Evolutionary conservation across 2,113 vertebrate genomes (phyloP).

Genomic region (Urocolius indicus): DNA sequence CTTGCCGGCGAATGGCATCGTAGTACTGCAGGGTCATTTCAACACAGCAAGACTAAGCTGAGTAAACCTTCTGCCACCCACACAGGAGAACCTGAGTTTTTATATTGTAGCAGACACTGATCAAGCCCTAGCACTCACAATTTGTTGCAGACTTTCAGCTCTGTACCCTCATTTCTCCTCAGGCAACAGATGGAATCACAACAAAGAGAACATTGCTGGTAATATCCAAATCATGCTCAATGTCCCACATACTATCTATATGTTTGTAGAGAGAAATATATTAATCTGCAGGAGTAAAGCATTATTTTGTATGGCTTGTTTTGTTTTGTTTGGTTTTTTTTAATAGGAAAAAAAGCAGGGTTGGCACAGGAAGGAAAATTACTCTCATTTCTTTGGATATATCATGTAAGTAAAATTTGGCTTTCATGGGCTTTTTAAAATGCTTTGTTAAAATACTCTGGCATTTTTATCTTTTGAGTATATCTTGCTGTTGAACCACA

Average conservation of each 20-base stretch:
- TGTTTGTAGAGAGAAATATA: background rate
- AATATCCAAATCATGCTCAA: background rate
- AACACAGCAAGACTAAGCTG: background rate
- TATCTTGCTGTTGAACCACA: background rate
- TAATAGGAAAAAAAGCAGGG: background rate
- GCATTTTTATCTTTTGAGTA: background rate
- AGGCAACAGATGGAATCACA: background rate
- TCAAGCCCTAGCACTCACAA: background rate
- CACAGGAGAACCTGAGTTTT: background rate
- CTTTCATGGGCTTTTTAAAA: background rate
- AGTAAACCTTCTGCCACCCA: background rate
- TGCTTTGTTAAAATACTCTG: background rate
- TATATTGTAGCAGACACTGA: background rate
- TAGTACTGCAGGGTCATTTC: background rate
- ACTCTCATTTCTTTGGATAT: background rate
- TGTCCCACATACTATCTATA: background rate
- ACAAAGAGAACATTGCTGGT: background rate
- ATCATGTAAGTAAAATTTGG: background rate
- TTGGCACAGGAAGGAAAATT: background rate
- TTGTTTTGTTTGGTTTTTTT: background rate
- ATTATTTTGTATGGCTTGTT: background rate
- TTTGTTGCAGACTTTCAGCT: background rate
- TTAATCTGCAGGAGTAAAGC: background rate
- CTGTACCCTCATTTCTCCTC: background rate
- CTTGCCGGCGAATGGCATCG: slow-evolving; percentile 11